A percentile compares a stretch with the other conserved stretches of the same genome.
Evolutionary conservation across 2,888 invertebrate species (phyloP).

Genomic region (Parnassius smintheus): DNA sequence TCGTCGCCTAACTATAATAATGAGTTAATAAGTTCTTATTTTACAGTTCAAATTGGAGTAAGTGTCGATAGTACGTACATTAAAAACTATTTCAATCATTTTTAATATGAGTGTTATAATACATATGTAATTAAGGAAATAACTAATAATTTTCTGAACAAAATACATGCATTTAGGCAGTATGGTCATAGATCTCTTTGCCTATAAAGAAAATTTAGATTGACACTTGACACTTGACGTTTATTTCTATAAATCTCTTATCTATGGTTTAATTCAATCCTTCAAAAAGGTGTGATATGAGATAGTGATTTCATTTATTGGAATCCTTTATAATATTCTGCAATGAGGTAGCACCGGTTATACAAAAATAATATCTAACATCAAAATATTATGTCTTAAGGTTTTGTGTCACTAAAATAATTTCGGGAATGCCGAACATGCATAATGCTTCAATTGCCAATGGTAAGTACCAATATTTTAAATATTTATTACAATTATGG

Average conservation of each 20-base stretch:
- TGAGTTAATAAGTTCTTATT: not conserved
- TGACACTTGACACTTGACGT: slow-evolving; percentile 30
- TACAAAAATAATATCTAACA: slow-evolving; percentile 48
- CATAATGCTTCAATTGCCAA: slow-evolving; percentile 67
- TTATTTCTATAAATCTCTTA: slow-evolving; percentile 30
- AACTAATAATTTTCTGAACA: no score
- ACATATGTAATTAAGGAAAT: no score
- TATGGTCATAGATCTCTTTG: not conserved
- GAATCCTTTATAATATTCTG: slow-evolving; percentile 49
- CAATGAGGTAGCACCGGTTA: slow-evolving; percentile 72
- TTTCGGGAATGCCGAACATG: slow-evolving; percentile 73
- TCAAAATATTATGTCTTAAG: slow-evolving; percentile 74
- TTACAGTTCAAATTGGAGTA: not conserved
- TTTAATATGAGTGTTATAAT: no score
- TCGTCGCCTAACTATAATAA: not conserved
- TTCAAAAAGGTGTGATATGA: slow-evolving; percentile 59
- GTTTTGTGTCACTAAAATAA: slow-evolving; percentile 56
- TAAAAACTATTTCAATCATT: no score
- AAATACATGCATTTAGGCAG: no score
- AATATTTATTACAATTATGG: no score
- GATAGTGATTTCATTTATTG: slow-evolving; percentile 45
- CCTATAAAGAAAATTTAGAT: slow-evolving; percentile 20
- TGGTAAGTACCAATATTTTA: slow-evolving; percentile 55
- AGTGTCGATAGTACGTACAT: no score
- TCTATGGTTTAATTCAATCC: slow-evolving; percentile 37